Evolutionary conservation across 2,888 invertebrate species (phyloP).

Genomic region (Diaphora mendica): DNA sequence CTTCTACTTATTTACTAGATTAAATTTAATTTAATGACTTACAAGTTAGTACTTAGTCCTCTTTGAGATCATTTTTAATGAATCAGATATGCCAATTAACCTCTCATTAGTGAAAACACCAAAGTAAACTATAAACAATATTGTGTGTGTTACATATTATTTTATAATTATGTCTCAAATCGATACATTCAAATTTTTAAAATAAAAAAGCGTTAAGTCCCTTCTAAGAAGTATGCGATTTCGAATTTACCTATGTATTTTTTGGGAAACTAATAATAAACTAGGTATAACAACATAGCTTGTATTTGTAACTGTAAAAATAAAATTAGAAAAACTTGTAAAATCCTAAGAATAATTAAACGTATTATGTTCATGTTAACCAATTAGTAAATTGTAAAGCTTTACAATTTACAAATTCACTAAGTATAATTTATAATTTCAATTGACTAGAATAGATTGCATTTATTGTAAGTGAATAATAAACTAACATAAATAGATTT

Average conservation of each 20-base stretch:
- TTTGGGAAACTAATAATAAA: not conserved
- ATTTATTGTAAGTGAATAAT: not conserved
- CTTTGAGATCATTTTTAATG: slow-evolving; percentile 3
- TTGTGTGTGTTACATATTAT: not conserved
- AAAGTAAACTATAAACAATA: not conserved
- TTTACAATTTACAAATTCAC: no score
- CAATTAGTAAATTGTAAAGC: not conserved
- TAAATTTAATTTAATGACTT: not conserved
- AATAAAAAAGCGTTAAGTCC: no score
- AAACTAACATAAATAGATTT: no score
- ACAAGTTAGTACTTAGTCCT: not conserved
- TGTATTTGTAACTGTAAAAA: not conserved
- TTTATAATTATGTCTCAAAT: no score
- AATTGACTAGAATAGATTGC: not conserved
- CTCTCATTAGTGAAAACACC: not conserved
- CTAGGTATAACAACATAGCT: not conserved
- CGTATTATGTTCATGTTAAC: not conserved
- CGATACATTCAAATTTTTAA: no score
- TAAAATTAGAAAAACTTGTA: not conserved
- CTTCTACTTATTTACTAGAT: not conserved
- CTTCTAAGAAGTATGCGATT: not conserved
- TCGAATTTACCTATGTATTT: not conserved
- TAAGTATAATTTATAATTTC: not conserved
- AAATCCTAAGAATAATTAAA: not conserved
- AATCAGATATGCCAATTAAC: not conserved